These are phyloP conservation scores for Dicentrarchus labrax DNA, from an alignment of 2,113 vertebrate species.

Conservation along the genomic window DNA sequence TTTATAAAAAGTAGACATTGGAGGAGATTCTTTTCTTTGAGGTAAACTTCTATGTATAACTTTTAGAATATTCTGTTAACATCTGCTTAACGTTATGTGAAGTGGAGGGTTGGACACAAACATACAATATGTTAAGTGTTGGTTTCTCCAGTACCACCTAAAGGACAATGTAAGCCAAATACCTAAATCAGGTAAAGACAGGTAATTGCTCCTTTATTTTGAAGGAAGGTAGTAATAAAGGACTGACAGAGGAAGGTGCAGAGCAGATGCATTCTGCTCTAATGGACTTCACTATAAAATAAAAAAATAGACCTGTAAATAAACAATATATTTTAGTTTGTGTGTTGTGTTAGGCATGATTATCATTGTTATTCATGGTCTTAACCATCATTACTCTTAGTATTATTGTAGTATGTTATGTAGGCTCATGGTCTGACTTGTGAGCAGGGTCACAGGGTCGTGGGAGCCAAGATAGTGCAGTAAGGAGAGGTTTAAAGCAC, in stretches of 20 bases:
- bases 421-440: neutral
- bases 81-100: neutral
- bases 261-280: neutral
- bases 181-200: neutral
- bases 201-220: neutral
- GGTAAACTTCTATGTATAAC: neutral
- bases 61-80: neutral
- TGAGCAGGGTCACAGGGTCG: neutral
- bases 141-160: neutral
- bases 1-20: neutral
- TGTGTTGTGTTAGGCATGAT: neutral
- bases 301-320: neutral
- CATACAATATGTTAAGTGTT: no score
- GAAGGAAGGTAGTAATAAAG: neutral
- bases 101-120: neutral
- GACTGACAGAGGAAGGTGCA: neutral
- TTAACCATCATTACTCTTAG: neutral
- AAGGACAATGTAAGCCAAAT: neutral
- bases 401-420: neutral
- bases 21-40: neutral
- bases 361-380: neutral
- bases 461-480: no score
- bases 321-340: neutral
- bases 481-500: no score
- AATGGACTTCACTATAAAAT: neutral